Conservation (phyloP, 1,140 invertebrate genomes). For the Subanguina moxae region DNA sequence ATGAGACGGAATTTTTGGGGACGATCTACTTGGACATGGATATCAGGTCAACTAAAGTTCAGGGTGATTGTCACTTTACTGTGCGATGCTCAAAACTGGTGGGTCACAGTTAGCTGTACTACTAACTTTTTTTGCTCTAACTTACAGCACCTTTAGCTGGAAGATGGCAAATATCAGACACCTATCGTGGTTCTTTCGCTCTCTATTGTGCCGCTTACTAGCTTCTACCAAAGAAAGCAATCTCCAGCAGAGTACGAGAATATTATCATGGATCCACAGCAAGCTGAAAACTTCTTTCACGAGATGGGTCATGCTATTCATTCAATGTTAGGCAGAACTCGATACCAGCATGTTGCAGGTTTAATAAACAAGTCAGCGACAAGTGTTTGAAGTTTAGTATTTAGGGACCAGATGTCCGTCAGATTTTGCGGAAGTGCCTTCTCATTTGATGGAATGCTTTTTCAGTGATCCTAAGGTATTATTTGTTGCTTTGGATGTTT, state of each 20-base stretch:
- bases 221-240: conserved; percentile 10
- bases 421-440: conserved; percentile 96
- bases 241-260: conserved; percentile 8
- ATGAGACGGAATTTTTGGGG: conserved; percentile 64
- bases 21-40: too few relatives aligned
- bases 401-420: conserved; percentile 81
- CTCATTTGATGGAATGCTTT: conserved; percentile 96
- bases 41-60: conserved; percentile 78
- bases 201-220: conserved; percentile 63
- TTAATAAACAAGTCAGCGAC: conserved; percentile 11
- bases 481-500: conserved; percentile 7
- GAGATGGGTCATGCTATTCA: conserved; percentile 99
- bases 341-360: conserved; percentile 93
- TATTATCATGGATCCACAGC: conserved; percentile 68
- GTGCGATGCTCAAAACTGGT: conserved; percentile 80
- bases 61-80: conserved; percentile 97
- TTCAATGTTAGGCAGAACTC: conserved; percentile 89
- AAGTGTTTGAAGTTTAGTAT: conserved; percentile 19
- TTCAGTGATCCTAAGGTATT: conserved; percentile 76
- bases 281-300: conserved; percentile 94
- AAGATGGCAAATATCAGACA: conserved; percentile 64
- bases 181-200: conserved; percentile 91
- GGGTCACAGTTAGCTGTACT: conserved; percentile 70
- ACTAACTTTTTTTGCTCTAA: too few relatives aligned
- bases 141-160: too few relatives aligned